phyloP scores from a whole-genome alignment of 2,113 vertebrate species.

The Cavia aperea region DNA sequence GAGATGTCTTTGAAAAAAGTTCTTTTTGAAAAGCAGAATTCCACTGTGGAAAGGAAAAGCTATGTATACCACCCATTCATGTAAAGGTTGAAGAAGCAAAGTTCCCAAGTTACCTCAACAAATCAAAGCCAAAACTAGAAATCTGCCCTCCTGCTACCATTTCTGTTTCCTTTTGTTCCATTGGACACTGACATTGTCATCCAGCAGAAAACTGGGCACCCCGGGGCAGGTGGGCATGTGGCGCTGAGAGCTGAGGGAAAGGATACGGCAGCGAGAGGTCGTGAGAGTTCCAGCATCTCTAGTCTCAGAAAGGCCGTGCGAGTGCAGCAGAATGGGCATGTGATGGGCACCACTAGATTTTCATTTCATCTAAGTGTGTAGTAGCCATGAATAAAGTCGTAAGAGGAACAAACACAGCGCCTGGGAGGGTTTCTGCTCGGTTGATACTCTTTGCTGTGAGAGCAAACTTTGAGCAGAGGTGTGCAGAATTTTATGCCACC shows the following conservation, averaged over 20 bases:
- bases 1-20: not conserved
- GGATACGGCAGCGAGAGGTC: not conserved
- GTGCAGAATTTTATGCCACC: not conserved
- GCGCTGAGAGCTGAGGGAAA: not conserved
- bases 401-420: not conserved
- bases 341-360: not conserved
- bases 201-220: not conserved
- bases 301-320: not conserved
- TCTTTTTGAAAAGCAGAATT: slow-evolving; percentile 28
- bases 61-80: not conserved
- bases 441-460: not conserved
- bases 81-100: slow-evolving; percentile 36
- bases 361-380: not conserved
- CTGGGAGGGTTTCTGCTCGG: not conserved
- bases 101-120: slow-evolving; percentile 13
- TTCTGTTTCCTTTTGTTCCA: not conserved
- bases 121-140: not conserved
- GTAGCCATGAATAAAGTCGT: not conserved
- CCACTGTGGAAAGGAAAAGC: not conserved
- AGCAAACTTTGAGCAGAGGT: not conserved
- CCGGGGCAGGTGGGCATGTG: not conserved
- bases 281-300: not conserved
- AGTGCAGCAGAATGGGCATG: not conserved
- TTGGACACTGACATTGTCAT: not conserved
- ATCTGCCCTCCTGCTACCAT: not conserved